Evolutionary conservation across 1,140 invertebrate species (phyloP), one percentile per base, ranked within the genome.

Genomic region (Heliconius himera): DNA sequence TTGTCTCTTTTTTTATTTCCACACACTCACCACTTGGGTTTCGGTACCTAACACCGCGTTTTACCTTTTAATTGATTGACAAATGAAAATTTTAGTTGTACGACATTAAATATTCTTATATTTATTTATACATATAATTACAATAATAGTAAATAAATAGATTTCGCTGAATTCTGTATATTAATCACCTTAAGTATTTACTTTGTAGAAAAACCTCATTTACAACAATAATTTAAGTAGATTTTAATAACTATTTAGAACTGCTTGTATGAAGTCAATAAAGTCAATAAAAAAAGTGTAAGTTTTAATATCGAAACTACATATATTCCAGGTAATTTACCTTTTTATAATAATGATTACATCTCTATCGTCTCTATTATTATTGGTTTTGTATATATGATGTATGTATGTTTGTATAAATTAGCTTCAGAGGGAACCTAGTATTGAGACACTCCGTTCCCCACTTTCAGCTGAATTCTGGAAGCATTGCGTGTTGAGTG

Each of bases 171-270:
- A 66, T 66, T 66, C 20, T 60, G 3, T 46, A 66, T 11, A 66
- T 26, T 29, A 66, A 66, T 66, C 9, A 66, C 60, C 1, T 29
- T 66, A 66, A 26, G 22, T 66, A 66, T 66, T 66, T 29, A 29
- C 60, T 66, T 2, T 66, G 60, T 16, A 22, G n/a, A 29, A 66
- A 66, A 66, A 66, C 5, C 60, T 66, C 60, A n/a, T 66, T 66
- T 66, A 18, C 26, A 3, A 66, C 60, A 4, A 66, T 66, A 66
- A 29, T 66, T 29, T 66, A 66, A 66, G 60, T 66, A 66, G 22
- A 66, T 29, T 66, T 66, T 66, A 66, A 66, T 66, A 66, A 66
- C 60, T 66, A 13, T 66, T 66, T 26, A 66, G 60, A 26, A 66
- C n/a, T 66, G 22, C 26, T 26, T 6, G 22, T 66, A 4, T 11